A percentile compares a stretch with the other conserved stretches of the same genome.
phyloP scores from a whole-genome alignment of 2,797 vertebrate species.

The Kryptopterus vitreolus region DNA sequence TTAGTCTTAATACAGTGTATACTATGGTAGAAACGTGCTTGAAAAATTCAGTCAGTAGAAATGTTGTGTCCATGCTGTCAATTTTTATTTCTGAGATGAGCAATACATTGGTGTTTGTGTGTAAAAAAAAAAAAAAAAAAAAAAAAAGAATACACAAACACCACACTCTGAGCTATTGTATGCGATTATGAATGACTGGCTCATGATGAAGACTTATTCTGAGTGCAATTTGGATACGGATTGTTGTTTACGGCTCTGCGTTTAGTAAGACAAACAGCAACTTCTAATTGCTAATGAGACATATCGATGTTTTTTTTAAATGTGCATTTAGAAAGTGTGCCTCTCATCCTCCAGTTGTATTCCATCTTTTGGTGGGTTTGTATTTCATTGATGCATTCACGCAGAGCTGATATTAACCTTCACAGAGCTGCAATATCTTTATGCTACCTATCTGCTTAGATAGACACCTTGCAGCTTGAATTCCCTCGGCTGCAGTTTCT shows the following conservation, averaged over 20 bases:
- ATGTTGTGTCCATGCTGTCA: constrained; percentile 2
- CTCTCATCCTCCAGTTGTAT: not conserved
- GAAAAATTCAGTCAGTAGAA: not conserved
- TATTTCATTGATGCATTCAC: not conserved
- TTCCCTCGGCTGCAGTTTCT: not conserved
- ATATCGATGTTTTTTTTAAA: constrained; percentile 7
- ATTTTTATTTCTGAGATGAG: too few species aligned
- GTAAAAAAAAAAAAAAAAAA: too few species aligned
- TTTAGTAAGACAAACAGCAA: constrained; percentile 2
- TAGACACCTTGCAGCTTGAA: not conserved
- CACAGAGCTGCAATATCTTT: not conserved
- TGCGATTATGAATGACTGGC: not conserved
- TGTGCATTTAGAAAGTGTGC: not conserved
- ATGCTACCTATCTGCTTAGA: not conserved
- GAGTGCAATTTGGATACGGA: constrained; percentile 1
- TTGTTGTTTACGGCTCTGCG: constrained; percentile 9
- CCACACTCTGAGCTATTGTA: not conserved
- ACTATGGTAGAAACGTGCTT: not conserved
- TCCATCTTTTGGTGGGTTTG: not conserved
- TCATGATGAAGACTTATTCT: not conserved
- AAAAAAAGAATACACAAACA: constrained; percentile 37
- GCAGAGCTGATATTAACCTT: constrained; percentile 19
- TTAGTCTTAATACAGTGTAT: not conserved
- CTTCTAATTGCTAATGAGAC: constrained; percentile 19
- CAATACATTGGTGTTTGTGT: too few species aligned